A percentile compares a stretch with the other conserved stretches of the same genome.
Conservation (phyloP, 1,140 invertebrate genomes). For the Lasioglossum baleicum region DNA sequence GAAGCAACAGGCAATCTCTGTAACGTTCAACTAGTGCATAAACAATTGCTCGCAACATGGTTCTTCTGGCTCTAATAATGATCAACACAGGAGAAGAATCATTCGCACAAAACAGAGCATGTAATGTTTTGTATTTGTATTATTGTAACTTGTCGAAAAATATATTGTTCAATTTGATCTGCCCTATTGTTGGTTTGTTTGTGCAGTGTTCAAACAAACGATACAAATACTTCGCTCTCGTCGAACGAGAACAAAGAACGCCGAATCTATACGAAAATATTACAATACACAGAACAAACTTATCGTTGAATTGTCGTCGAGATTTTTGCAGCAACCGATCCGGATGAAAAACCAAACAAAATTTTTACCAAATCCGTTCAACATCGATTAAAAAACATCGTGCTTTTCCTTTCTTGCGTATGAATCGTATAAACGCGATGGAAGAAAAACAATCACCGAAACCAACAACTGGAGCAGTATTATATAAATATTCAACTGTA, state of each 20-base stretch:
- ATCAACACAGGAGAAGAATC: conserved; percentile 58
- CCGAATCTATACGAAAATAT: too few species aligned
- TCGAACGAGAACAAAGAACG: too few species aligned
- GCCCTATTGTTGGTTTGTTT: conserved; percentile 75
- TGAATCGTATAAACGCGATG: not conserved
- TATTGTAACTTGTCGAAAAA: conserved; percentile 78
- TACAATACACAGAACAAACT: too few species aligned
- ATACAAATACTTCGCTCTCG: not conserved
- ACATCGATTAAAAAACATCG: not conserved
- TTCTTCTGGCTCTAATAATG: conserved; percentile 14
- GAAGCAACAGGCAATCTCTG: conserved; percentile 31
- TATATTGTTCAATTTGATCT: conserved; percentile 76
- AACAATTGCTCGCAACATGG: conserved; percentile 45
- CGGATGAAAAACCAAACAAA: conserved; percentile 7
- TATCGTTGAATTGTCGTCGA: not conserved
- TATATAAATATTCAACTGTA: conserved; percentile 75
- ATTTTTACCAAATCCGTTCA: not conserved
- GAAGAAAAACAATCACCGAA: conserved; percentile 55
- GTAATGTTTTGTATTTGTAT: conserved; percentile 70
- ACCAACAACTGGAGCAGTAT: conserved; percentile 74
- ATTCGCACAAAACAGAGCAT: conserved; percentile 66
- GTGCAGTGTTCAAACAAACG: conserved; percentile 46
- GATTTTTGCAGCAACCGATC: conserved; percentile 8
- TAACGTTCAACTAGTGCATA: conserved; percentile 46
- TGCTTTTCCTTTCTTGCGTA: too few species aligned